These are phyloP conservation scores for Drosophila buzzatii DNA, from an alignment of 2,888 invertebrate species.

Conservation along the genomic window DNA sequence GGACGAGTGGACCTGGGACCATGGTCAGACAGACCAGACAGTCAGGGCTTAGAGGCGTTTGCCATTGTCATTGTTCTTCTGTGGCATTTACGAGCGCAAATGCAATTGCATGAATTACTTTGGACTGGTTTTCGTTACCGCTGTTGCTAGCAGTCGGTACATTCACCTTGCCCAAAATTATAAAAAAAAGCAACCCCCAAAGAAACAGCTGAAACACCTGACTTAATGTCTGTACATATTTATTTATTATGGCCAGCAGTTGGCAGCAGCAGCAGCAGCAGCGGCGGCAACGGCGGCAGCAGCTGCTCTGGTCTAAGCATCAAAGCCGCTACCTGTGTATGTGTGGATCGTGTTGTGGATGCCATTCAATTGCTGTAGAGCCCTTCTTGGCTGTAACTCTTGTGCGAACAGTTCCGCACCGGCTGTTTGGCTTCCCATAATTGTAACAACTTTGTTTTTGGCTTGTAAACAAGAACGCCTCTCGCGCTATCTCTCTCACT, in stretches of 20 bases:
- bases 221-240: slow-evolving; percentile 48
- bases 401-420: background rate
- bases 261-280: slow-evolving; percentile 43
- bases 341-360: slow-evolving; percentile 43
- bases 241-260: slow-evolving; percentile 52
- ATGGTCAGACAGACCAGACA: background rate
- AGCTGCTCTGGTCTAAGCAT: slow-evolving; percentile 47
- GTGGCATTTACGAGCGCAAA: slow-evolving; percentile 54
- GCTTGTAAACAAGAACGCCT: slow-evolving; percentile 68
- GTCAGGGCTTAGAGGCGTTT: slow-evolving; percentile 34
- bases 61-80: slow-evolving; percentile 65
- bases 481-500: background rate
- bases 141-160: slow-evolving; percentile 49
- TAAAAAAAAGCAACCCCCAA: slow-evolving; percentile 55
- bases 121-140: slow-evolving; percentile 50
- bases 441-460: slow-evolving; percentile 69
- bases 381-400: background rate
- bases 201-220: slow-evolving; percentile 57
- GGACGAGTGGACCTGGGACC: background rate
- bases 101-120: slow-evolving; percentile 61
- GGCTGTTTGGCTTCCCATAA: slow-evolving; percentile 41
- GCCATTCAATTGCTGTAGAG: slow-evolving; percentile 5
- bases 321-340: slow-evolving; percentile 42
- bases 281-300: slow-evolving; percentile 43
- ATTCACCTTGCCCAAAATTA: slow-evolving; percentile 69